These are phyloP conservation scores for Drosophila mulleri DNA, from an alignment of 2,888 invertebrate genomes.

Conservation along the genomic window DNA sequence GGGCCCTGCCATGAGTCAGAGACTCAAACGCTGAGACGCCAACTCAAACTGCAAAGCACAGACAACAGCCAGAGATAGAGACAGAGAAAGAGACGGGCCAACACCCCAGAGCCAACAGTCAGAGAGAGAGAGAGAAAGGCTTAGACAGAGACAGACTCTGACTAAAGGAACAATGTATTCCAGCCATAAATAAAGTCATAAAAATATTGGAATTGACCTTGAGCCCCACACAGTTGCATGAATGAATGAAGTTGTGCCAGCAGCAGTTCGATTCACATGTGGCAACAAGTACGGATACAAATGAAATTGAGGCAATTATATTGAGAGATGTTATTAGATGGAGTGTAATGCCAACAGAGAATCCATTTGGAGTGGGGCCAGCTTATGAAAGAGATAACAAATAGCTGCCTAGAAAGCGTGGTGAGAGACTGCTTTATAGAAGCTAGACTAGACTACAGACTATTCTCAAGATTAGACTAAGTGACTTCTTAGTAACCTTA, in stretches of 20 bases:
- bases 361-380: not conserved
- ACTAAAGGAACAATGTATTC: slow-evolving; percentile 2
- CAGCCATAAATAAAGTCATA: slow-evolving; percentile 10
- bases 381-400: not conserved
- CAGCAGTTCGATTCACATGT: not conserved
- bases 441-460: too few relatives aligned
- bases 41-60: slow-evolving; percentile 21
- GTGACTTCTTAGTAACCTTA: too few relatives aligned
- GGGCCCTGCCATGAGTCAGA: slow-evolving; percentile 70
- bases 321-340: not conserved
- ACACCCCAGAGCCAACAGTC: not conserved
- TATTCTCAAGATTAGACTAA: too few relatives aligned
- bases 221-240: not conserved
- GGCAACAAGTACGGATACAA: slow-evolving; percentile 4
- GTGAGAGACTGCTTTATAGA: not conserved
- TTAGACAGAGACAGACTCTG: slow-evolving; percentile 1
- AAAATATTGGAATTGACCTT: slow-evolving; percentile 9
- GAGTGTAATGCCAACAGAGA: not conserved
- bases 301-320: not conserved
- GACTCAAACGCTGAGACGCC: slow-evolving; percentile 42
- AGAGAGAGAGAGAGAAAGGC: slow-evolving; percentile 3
- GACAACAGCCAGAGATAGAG: not conserved
- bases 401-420: not conserved
- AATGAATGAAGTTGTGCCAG: slow-evolving; percentile 6
- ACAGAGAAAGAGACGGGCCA: not conserved